Base-by-base conservation (phyloP, 2,797 vertebrate species). In the Pachyuromys duprasi region DNA sequence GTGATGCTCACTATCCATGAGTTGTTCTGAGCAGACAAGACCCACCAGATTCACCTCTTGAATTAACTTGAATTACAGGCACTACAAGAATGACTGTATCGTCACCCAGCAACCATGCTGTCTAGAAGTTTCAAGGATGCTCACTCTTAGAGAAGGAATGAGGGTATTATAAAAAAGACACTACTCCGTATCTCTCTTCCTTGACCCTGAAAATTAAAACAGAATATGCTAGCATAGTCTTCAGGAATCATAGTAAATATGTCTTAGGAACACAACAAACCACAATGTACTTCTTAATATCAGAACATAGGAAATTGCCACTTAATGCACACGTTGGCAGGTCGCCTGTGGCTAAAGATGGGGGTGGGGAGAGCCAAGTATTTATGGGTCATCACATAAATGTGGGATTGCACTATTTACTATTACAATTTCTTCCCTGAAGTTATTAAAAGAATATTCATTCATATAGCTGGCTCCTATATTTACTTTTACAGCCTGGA, bases 371-470 rank as follows among this genome's bases (percentile, higher is more conserved):
- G 86, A 93, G 67, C 78, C 53, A 86, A 22, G n/a, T 82, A 62
- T 72, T 72, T 95, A 60, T 2, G 84, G 75, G 95, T 97, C 92
- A 95, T 91, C 94, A 88, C 94, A 84, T 53, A 95, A 97, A 98
- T 97, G 93, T 3, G 9, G 95, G 81, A 96, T 97, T 96, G 86
- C 12, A 91, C 86, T 81, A 92, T 72, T 97, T 93, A 96, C n/a
- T 82, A 74, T 95, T 89, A 95, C 36, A 20, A 53, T 96, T 98
- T 97, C 94, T 92, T 89, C 86, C 76, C 96, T 95, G 97, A 45
- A 83, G 11, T 98, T 87, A 95, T 96, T 98, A 98, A 91, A 96
- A 67, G 86, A 86, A 89, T 94, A 91, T 96, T 97, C 98, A 96
- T 98, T 98, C 97, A 93, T 98, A 97, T 62, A 95, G 87, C 60